phyloP scores from a whole-genome alignment of 2,797 vertebrate species.

The Betta splendens region DNA sequence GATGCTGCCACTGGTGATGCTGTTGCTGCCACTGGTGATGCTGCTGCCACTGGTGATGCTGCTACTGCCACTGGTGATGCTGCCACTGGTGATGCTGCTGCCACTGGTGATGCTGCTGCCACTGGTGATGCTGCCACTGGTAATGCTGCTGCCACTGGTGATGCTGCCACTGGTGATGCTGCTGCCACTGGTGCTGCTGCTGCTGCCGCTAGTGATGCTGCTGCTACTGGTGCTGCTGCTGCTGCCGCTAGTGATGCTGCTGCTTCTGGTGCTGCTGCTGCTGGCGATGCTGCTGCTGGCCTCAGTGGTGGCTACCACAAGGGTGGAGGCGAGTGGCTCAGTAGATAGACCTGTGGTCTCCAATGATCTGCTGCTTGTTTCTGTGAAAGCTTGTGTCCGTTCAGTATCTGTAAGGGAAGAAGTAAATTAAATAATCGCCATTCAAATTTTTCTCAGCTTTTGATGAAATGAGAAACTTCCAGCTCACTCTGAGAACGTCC shows the following conservation, averaged over 20 bases:
- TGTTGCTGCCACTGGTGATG: rapidly evolving
- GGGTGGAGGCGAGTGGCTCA: slow-evolving; percentile 55
- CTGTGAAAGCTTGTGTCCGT: slow-evolving; percentile 55
- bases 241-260: not conserved
- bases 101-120: not conserved
- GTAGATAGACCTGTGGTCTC: slow-evolving; percentile 48
- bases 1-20: not conserved
- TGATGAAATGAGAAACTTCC: not conserved
- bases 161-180: slow-evolving; percentile 12
- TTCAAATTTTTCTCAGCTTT: not conserved
- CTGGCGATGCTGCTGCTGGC: not conserved
- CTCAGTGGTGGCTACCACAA: slow-evolving; percentile 49
- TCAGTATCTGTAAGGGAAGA: slow-evolving; percentile 57
- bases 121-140: not conserved
- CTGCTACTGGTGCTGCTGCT: not conserved
- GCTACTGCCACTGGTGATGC: not conserved
- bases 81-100: no score
- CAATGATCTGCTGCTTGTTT: slow-evolving; percentile 53
- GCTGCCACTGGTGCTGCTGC: not conserved
- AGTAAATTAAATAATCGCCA: slow-evolving; percentile 1
- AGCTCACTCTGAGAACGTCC: not conserved
- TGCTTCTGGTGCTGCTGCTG: rapidly evolving
- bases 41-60: slow-evolving; percentile 15
- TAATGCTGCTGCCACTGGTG: rapidly evolving
- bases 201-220: no score